Base-by-base conservation (phyloP, 2,888 invertebrate species). In the Drosophila colorata region DNA sequence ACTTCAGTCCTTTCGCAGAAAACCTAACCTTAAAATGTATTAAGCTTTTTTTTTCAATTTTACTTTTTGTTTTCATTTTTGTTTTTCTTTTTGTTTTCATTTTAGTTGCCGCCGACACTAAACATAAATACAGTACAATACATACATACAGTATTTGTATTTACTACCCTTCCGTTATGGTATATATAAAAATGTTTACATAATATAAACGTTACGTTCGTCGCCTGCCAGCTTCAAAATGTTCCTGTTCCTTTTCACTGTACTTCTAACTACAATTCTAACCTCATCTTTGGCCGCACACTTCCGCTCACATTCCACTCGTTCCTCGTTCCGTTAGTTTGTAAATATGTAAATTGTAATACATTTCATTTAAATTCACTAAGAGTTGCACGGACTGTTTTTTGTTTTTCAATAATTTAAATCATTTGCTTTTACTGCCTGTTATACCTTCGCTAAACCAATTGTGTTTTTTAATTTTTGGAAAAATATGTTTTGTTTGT, bases 1-100 rank as follows among this genome's bases (percentile, higher is more conserved):
- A 89, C 83, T 89, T 90, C 90, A 90, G 91, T 90, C 90, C 90
- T 87, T 91, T 90, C 84, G 87, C 85, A 89, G 86, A 85, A 85
- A 85, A 89, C 83, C 85, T 85, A 88, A 88, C 74, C 89, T 89
- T 85, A 89, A 78, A 80, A 81, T 79, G 87, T 82, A 87, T 74
- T 84, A 77, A 83, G 81, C 74, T 84, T 81, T 79, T 70, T 72
- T 81, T 75, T 70, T 70, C 60, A 63, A 69, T 64, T 47, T 44
- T 33, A 35, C 18, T 23, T 8, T 33, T 43, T 23, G 16, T 55
- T 35, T 55, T 49, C 53, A 47, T 55, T 28, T 84, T 77, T 52
- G 38, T 55, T 51, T 55, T 55, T 47, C 7, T 38, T 47, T 57
- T 38, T 55, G n/a, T 61, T 47, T 66, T 28, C 37, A 25, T 48